Conservation (phyloP, 2,797 vertebrate species). For the Epinephelus malabaricus region DNA sequence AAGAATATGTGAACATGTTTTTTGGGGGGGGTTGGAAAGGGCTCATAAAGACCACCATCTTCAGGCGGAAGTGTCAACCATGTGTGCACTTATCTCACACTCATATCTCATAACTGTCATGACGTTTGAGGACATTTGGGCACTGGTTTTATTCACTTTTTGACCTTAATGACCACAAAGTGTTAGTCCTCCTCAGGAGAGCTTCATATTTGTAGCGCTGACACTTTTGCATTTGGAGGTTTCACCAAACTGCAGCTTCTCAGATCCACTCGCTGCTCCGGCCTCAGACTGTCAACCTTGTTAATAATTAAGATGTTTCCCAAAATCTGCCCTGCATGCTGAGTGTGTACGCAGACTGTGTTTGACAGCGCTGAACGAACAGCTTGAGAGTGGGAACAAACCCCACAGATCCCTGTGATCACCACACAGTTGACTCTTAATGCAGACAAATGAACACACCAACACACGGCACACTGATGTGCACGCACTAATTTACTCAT, state of each 20-base stretch:
- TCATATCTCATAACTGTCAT: background rate
- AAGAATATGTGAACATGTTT: too few relatives aligned
- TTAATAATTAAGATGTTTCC: conserved; percentile 1
- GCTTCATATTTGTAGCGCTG: background rate
- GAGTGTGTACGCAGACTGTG: background rate
- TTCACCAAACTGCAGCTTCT: background rate
- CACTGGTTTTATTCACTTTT: conserved; percentile 16
- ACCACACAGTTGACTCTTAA: too few relatives aligned
- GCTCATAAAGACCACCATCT: background rate
- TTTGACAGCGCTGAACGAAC: background rate
- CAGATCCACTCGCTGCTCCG: background rate
- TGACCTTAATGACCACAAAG: background rate
- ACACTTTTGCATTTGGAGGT: background rate
- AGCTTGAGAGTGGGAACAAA: background rate
- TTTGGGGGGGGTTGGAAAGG: background rate
- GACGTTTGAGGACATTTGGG: conserved; percentile 45
- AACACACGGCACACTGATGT: background rate
- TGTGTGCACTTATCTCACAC: background rate
- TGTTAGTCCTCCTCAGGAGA: background rate
- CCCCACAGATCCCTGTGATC: too few relatives aligned
- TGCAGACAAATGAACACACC: background rate
- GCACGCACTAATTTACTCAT: background rate
- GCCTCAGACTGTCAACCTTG: conserved; percentile 12
- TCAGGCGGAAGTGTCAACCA: background rate
- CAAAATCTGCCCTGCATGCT: conserved; percentile 8